Base-by-base conservation (phyloP, 2,888 invertebrate genomes). In the Hypselothyrea guttata region DNA sequence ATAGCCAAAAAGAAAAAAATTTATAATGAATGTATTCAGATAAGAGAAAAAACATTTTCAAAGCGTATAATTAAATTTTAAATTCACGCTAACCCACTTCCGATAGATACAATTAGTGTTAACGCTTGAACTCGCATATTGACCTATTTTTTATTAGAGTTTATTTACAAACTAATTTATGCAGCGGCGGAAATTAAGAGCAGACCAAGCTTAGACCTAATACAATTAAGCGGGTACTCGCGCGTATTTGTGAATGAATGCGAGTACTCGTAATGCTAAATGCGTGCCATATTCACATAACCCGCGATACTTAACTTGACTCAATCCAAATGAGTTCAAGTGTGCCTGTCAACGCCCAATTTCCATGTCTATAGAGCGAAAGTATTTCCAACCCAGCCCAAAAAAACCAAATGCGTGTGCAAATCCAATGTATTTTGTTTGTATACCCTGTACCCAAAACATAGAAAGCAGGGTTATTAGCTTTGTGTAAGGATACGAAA, bases 311-410 rank as follows among this genome's bases (percentile, higher is more conserved):
- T 28, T 1, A 18, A 28, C 8, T 28, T 1, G 11, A 58, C 42
- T 33, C 45, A 42, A 40, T 28, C 18, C 34, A 42, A 73, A 76
- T 64, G 68, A 61, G 78, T 77, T 78, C 84, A 78, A 84, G 84
- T 81, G 69, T 62, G 54, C 58, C 58, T 56, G 58, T 33, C 62
- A 45, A 41, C 68, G 38, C 46, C 66, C 66, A 65, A 45, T 45
- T 63, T 55, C 11, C 31, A 41, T 54, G 38, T 41, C 41, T 15
- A 46, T 16, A 33, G 34, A 13, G 15, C 34, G 5, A 22, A 22
- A 22, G 22, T 22, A 22, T 22, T 22, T 22, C 2, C 22, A 22
- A 2, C 22, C 22, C 22, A 22, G 22, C 22, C 30, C 18, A 37
- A 22, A 5, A 4, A 18, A 7, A 12, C 7, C 4, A 18, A 30